Evolutionary conservation across 2,113 vertebrate genomes (phyloP).

Genomic region (Pteronura brasiliensis): DNA sequence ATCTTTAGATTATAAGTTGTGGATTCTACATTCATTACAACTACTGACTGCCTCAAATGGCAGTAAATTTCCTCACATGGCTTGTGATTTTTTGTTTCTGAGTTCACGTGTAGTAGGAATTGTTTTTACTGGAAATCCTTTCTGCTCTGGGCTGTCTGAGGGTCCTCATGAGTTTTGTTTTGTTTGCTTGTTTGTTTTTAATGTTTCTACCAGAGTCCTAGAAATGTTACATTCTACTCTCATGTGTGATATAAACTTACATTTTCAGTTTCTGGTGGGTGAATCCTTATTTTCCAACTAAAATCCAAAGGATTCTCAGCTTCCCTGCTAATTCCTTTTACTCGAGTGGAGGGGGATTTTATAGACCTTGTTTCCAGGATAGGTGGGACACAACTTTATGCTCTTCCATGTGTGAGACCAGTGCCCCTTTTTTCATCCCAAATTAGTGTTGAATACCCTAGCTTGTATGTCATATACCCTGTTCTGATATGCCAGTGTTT

Average conservation of each 20-base stretch:
- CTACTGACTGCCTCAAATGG: neutral
- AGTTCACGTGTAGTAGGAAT: neutral
- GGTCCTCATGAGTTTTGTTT: neutral
- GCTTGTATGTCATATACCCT: neutral
- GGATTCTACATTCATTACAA: neutral
- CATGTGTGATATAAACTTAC: neutral
- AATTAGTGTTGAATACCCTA: neutral
- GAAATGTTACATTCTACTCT: neutral
- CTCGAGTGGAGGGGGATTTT: neutral
- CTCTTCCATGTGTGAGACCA: neutral
- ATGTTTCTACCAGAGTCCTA: neutral
- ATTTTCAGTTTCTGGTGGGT: neutral
- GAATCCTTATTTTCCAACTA: neutral
- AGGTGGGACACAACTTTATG: neutral
- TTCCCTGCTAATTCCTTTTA: neutral
- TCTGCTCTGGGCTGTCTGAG: neutral
- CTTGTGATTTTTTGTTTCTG: neutral
- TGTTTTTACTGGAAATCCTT: neutral
- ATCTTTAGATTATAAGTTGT: neutral
- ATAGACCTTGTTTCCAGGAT: neutral
- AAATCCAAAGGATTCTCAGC: neutral
- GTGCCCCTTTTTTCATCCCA: neutral
- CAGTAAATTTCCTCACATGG: neutral
- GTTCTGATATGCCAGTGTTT: neutral
- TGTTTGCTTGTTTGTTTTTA: neutral